Evolutionary conservation across 2,888 invertebrate genomes (phyloP).

Genomic region (Allolobophora icterica): DNA sequence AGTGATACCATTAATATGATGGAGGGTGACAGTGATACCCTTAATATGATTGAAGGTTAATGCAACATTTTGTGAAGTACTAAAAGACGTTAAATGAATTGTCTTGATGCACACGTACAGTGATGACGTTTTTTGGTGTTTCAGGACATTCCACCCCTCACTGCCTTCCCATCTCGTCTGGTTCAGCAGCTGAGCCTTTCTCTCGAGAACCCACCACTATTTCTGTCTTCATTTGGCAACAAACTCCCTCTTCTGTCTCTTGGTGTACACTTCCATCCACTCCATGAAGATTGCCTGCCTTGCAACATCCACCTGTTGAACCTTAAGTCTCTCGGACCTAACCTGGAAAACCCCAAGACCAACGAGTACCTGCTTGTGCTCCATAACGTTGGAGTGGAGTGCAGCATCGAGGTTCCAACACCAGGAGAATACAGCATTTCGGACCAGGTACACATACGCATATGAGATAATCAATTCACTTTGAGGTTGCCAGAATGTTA

Average conservation of each 20-base stretch:
- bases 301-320: neutral
- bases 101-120: too few species aligned
- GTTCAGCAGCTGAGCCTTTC: neutral
- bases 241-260: neutral
- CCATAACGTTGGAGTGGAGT: neutral
- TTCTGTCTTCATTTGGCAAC: neutral
- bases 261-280: neutral
- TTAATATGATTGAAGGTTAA: neutral
- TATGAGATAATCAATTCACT: neutral
- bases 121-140: neutral
- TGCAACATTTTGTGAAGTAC: too few species aligned
- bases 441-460: neutral
- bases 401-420: neutral
- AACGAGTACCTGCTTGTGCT: neutral
- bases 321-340: neutral
- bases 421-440: neutral
- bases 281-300: neutral
- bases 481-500: neutral
- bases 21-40: neutral
- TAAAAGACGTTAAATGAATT: too few species aligned
- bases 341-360: neutral
- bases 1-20: neutral
- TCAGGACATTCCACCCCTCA: slow-evolving; percentile 23
- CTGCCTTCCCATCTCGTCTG: neutral
- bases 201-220: neutral